These are phyloP conservation scores for Magallana gigas DNA, from an alignment of 1,140 invertebrate genomes.

Conservation along the genomic window DNA sequence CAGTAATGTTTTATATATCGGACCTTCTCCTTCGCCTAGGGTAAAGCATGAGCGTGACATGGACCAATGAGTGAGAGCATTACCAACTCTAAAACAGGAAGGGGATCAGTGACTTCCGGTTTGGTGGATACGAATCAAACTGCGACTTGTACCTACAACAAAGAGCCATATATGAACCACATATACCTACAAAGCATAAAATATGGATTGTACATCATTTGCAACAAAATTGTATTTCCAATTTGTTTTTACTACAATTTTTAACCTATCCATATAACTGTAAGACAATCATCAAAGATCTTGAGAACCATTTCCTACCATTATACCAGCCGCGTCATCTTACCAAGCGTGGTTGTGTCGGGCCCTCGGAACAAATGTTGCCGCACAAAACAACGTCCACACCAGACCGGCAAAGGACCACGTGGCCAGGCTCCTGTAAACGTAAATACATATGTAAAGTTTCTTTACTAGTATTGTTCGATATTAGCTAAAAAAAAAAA, in stretches of 20 bases:
- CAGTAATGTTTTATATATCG: too few species aligned
- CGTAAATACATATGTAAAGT: background rate
- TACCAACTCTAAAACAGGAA: background rate
- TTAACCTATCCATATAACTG: too few species aligned
- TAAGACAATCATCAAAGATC: too few species aligned
- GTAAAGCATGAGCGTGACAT: too few species aligned
- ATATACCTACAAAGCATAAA: background rate
- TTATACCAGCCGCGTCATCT: background rate
- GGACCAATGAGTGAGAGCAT: background rate
- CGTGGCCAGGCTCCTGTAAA: slow-evolving; percentile 65
- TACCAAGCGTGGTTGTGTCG: slow-evolving; percentile 70
- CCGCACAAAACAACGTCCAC: slow-evolving; percentile 67
- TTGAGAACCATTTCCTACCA: too few species aligned
- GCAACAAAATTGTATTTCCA: background rate
- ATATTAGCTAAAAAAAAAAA: background rate
- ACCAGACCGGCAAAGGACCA: slow-evolving; percentile 70
- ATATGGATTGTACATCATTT: background rate
- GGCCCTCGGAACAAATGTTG: slow-evolving; percentile 70
- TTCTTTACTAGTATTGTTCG: background rate
- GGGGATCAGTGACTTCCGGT: slow-evolving; percentile 64
- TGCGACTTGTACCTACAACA: slow-evolving; percentile 64
- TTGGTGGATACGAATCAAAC: slow-evolving; percentile 63
- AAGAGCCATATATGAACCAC: background rate
- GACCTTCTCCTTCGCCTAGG: too few species aligned
- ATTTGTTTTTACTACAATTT: background rate